Base-by-base conservation (phyloP, 2,113 vertebrate genomes). In the Otis tarda region DNA sequence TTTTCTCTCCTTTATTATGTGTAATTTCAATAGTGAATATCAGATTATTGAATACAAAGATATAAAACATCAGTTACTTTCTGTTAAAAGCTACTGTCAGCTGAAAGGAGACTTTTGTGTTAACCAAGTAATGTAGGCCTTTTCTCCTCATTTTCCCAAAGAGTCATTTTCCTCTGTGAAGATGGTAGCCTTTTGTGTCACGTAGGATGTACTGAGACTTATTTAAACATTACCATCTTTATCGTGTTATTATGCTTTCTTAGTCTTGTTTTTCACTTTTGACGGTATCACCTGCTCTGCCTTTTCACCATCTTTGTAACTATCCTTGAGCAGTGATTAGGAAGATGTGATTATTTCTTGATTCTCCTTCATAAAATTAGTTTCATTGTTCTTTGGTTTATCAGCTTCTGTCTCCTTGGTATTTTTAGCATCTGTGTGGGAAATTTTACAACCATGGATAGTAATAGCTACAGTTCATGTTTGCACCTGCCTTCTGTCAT, bases 21-120 rank as follows among this genome's bases (percentile, higher is more conserved):
- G 9, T 79, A 27, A 93, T 95, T 94, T 97, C 64, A 94, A 89
- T 52, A 94, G 74, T 79, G 22, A 56, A 35, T 89, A 64, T 89
- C 15, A 95, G 33, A 94, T 89, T 92, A 90, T 47, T 50, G 67
- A 65, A 39, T 11, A 68, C 6, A 83, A 57, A 74, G 64, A 57
- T 28, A 9, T n/a, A 76, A 68, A 73, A 55, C 57, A 95, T 81
- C 14, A 61, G 35, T 85, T 90, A n/a, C 14, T 79, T 27, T 39
- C n/a, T 85, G 56, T 50, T 80, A 76, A 92, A 96, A 95, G 19
- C 7, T 63, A 56, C 33, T 35, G 49, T 31, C 37, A 73, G 28
- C 25, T 68, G 17, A 88, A 90, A 90, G 55, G 8, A 93, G 43
- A 60, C 28, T 83, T 93, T 79, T 83, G 3, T 83, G 31, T 50